Conservation (phyloP, 2,888 invertebrate species). For the Phortica magna region DNA sequence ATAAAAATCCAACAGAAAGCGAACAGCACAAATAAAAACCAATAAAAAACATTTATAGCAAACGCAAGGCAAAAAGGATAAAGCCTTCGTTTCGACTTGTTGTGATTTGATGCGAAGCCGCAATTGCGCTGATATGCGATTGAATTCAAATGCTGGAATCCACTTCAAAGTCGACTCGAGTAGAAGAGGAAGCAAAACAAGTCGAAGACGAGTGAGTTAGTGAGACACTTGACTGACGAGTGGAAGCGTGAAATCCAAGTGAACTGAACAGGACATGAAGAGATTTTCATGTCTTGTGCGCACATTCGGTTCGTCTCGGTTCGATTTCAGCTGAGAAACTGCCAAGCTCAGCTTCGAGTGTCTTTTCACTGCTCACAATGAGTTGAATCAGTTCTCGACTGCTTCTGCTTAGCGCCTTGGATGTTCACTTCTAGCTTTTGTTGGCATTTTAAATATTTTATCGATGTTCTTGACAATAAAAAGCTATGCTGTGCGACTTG, state of each 20-base stretch:
- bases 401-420: neutral
- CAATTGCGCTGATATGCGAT: slow-evolving; percentile 26
- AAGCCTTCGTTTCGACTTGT: slow-evolving; percentile 13
- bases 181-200: neutral
- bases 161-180: slow-evolving; percentile 23
- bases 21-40: neutral
- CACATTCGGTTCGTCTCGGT: slow-evolving; percentile 2
- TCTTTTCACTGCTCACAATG: slow-evolving; percentile 4
- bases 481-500: neutral
- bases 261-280: slow-evolving; percentile 1
- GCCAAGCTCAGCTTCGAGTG: neutral
- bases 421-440: slow-evolving; percentile 36
- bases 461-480: slow-evolving; percentile 68
- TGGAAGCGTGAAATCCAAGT: neutral
- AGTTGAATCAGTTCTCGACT: neutral
- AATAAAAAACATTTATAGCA: slow-evolving; percentile 26
- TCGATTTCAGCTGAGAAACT: slow-evolving; percentile 1
- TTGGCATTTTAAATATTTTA: slow-evolving; percentile 66
- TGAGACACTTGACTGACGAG: slow-evolving; percentile 2
- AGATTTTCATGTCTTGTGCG: slow-evolving; percentile 4
- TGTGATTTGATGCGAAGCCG: slow-evolving; percentile 6
- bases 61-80: slow-evolving; percentile 14
- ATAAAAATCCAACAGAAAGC: slow-evolving; percentile 14
- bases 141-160: slow-evolving; percentile 31
- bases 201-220: slow-evolving; percentile 10